Base-by-base conservation (phyloP, 1,140 invertebrate genomes). In the Plutomurus gul region DNA sequence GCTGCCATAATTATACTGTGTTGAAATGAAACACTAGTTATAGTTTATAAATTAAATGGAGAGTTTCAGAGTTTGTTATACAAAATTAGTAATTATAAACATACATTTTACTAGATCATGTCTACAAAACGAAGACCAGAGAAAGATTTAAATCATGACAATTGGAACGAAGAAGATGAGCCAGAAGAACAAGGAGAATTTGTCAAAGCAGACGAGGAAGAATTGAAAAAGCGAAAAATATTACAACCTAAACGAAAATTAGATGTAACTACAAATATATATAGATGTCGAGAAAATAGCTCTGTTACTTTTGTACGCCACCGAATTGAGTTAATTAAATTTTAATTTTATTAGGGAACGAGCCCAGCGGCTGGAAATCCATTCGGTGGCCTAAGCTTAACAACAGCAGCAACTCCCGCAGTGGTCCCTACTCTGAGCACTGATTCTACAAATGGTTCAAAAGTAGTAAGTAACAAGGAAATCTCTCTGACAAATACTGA, bases 91-190 rank as follows among this genome's bases (percentile, higher is more conserved):
- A 43, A 43, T 43, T 43, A 10, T 43, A 10, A n/a, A 43, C 8
- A 43, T 43, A 43, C 40, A 43, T 8, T 43, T 43, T 8, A 43
- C 49, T 16, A 51, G 18, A 10, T 16, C 10, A 49, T 74, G 72
- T 46, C 72, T 18, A 74, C 47, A 4, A 82, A 82, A 75, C 22
- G 81, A 70, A 25, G 76, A 65, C 70, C 81, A 5, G 78, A 76
- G 7, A 74, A 71, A 33, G 81, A 82, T 22, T 39, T 82, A 4
- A 82, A 77, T 74, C 81, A 82, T 77, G 81, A 82, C 16, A 82
- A 82, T 40, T 82, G 81, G 81, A 51, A 79, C 33, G 46, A 82
- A 6, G 77, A 82, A 51, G 81, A 79, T 13, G 77, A 74, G 18
- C 70, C 77, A 3, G 81, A 77, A 60, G 81, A 82, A 46, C 73